These are phyloP conservation scores for Accipiter cooperii DNA, from an alignment of 2,113 vertebrate species.

Conservation along the genomic window DNA sequence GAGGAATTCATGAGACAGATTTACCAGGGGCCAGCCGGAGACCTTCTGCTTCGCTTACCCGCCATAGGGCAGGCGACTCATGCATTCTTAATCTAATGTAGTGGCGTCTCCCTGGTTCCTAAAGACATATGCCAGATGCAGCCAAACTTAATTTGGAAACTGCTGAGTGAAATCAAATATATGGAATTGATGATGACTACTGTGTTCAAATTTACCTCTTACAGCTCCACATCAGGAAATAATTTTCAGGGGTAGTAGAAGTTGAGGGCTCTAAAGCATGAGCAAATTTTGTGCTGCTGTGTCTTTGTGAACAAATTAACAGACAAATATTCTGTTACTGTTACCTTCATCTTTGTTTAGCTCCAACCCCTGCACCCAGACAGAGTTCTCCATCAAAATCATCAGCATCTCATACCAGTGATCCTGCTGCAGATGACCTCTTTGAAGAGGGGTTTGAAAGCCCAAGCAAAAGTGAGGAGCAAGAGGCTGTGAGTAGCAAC, in stretches of 20 bases:
- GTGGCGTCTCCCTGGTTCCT: not conserved
- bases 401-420: conserved; percentile 89
- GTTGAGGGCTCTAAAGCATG: not conserved
- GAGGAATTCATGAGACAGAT: not conserved
- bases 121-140: not conserved
- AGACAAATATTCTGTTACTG: not conserved
- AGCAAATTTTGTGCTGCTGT: not conserved
- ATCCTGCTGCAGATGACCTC: conserved; percentile 88
- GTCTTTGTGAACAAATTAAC: not conserved
- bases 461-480: conserved; percentile 93
- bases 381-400: conserved; percentile 95
- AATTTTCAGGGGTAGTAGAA: not conserved
- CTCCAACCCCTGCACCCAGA: conserved; percentile 91
- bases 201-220: not conserved
- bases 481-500: conserved; percentile 87
- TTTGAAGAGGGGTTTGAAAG: conserved; percentile 95
- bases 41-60: not conserved
- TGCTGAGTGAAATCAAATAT: not conserved
- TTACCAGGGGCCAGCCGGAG: not conserved
- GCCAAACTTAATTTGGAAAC: not conserved
- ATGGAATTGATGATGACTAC: not conserved
- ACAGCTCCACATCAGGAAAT: not conserved
- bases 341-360: conserved; percentile 66
- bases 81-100: not conserved
- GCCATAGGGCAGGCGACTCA: not conserved